Percentiles rank a stretch among this genome's conserved stretches.
Evolutionary conservation across 2,113 vertebrate genomes (phyloP).

Genomic region (Donacobius atricapilla): DNA sequence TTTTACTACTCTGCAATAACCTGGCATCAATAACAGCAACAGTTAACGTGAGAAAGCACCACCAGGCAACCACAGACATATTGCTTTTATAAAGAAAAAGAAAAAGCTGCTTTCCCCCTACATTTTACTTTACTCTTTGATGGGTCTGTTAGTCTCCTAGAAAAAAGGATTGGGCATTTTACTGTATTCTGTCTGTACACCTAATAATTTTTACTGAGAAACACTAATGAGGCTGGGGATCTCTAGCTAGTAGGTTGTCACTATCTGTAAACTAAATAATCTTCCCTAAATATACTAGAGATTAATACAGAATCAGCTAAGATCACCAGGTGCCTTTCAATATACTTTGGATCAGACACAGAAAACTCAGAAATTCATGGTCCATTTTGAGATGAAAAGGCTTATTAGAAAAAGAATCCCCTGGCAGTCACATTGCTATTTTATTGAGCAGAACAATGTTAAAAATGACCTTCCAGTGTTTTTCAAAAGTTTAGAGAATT

Average conservation of each 20-base stretch:
- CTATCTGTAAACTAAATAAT: neutral
- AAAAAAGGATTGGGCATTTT: neutral
- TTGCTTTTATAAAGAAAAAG: neutral
- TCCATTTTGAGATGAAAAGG: neutral
- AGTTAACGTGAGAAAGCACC: neutral
- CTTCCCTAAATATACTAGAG: neutral
- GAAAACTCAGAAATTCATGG: conserved; percentile 21
- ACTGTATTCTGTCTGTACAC: neutral
- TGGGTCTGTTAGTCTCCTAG: neutral
- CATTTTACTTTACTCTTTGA: neutral
- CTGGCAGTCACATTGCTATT: neutral
- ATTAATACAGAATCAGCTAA: neutral
- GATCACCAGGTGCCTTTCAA: neutral
- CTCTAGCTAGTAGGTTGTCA: neutral
- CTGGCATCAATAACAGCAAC: neutral
- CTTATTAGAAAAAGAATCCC: neutral
- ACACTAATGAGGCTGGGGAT: neutral
- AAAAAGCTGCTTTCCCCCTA: rapidly evolving
- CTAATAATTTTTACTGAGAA: neutral
- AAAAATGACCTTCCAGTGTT: conserved; percentile 23
- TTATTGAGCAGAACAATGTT: neutral
- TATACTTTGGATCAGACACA: neutral
- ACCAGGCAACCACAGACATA: neutral
- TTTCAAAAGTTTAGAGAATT: conserved; percentile 1
- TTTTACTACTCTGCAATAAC: neutral